Conservation (phyloP, 2,888 invertebrate species). For the Scaptomyza tumidula region DNA sequence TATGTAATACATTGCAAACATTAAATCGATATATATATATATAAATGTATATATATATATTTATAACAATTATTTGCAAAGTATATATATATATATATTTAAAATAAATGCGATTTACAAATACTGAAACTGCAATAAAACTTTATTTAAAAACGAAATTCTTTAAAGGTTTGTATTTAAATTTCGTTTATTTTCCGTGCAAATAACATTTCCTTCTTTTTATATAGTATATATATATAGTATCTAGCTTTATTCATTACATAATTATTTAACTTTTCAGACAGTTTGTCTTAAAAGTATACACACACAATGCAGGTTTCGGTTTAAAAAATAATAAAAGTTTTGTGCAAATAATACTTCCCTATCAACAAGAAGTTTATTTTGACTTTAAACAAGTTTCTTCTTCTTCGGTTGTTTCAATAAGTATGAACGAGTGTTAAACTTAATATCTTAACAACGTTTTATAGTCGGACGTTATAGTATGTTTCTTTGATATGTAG, state of each 20-base stretch:
- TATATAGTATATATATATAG: slow-evolving; percentile 25
- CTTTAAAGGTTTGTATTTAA: slow-evolving; percentile 19
- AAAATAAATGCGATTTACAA: slow-evolving; percentile 75
- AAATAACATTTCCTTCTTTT: slow-evolving; percentile 58
- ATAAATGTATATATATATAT: slow-evolving; percentile 29
- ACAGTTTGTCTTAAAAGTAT: neutral
- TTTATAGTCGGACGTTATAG: slow-evolving; percentile 43
- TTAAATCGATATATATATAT: slow-evolving; percentile 27
- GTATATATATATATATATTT: slow-evolving; percentile 62
- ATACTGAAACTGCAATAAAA: slow-evolving; percentile 28
- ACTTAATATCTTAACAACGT: slow-evolving; percentile 13
- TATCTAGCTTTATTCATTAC: slow-evolving; percentile 9
- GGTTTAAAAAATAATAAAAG: slow-evolving; percentile 11
- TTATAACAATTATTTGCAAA: slow-evolving; percentile 68
- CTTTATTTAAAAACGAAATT: neutral
- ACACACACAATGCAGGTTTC: slow-evolving; percentile 5
- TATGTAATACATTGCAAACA: slow-evolving; percentile 33
- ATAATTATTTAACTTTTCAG: neutral
- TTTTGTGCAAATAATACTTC: slow-evolving; percentile 10
- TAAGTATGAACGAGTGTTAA: slow-evolving; percentile 24
- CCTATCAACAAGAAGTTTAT: neutral
- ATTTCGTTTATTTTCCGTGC: slow-evolving; percentile 52
- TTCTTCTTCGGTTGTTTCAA: neutral
- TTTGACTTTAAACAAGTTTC: neutral
- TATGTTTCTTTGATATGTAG: slow-evolving; percentile 48